These are phyloP conservation scores for Nebria ingens DNA, from an alignment of 1,140 invertebrate genomes.

Conservation along the genomic window DNA sequence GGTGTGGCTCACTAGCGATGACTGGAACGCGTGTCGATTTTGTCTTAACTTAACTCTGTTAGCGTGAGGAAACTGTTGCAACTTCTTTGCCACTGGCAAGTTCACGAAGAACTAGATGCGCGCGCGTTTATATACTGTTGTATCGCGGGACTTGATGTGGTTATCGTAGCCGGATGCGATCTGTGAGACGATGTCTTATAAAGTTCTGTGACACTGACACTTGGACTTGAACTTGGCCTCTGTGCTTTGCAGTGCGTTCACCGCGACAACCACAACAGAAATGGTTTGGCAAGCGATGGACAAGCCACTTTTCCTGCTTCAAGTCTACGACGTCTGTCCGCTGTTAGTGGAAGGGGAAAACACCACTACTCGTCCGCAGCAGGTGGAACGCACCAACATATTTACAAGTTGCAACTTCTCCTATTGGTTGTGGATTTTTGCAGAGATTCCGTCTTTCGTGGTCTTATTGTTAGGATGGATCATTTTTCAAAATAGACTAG, in stretches of 20 bases:
- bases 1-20: background rate
- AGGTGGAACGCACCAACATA: constrained; percentile 27
- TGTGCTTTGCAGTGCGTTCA: constrained; percentile 22
- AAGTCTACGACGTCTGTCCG: constrained; percentile 19
- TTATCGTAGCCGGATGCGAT: background rate
- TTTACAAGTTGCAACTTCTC: constrained; percentile 23
- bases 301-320: constrained; percentile 32
- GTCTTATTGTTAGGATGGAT: constrained; percentile 4
- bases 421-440: constrained; percentile 19
- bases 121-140: background rate
- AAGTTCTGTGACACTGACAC: constrained; percentile 24
- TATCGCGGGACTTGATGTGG: background rate
- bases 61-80: too few relatives aligned
- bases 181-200: background rate
- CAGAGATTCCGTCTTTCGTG: background rate
- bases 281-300: constrained; percentile 31
- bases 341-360: constrained; percentile 21
- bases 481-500: background rate
- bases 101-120: background rate
- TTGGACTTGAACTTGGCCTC: constrained; percentile 28
- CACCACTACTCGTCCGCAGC: constrained; percentile 25
- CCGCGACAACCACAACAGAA: constrained; percentile 32
- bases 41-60: background rate
- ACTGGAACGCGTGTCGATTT: background rate
- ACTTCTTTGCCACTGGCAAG: background rate